Percentiles rank a stretch among this genome's conserved stretches.
These are phyloP conservation scores for Drosophila lacicola DNA, from an alignment of 2,888 invertebrate species.

Conservation along the genomic window DNA sequence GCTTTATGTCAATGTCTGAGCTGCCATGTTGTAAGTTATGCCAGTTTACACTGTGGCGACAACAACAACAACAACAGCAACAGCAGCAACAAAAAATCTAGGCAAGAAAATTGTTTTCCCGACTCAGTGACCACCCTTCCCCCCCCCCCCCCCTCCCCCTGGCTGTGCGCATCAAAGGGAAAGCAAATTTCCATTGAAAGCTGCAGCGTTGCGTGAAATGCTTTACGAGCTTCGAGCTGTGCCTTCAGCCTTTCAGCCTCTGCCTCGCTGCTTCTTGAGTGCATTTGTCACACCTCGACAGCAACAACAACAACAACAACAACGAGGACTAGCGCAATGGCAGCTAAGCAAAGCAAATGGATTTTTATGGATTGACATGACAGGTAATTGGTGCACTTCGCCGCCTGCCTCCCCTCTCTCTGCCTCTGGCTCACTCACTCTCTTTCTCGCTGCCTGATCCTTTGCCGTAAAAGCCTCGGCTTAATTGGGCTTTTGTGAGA, in stretches of 20 bases:
- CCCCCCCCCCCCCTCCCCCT: too few relatives aligned
- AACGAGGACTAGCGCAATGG: slow-evolving; percentile 12
- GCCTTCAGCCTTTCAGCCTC: slow-evolving; percentile 31
- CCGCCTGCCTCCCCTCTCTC: slow-evolving; percentile 13
- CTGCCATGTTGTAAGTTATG: slow-evolving; percentile 80
- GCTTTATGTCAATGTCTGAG: slow-evolving; percentile 79
- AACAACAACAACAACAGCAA: slow-evolving; percentile 3
- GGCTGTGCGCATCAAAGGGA: slow-evolving; percentile 57
- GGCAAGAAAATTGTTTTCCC: slow-evolving; percentile 77
- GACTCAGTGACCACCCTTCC: not conserved
- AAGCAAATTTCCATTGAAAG: slow-evolving; percentile 79
- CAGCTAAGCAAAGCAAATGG: slow-evolving; percentile 66
- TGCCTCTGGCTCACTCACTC: not conserved
- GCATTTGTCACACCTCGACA: slow-evolving; percentile 78
- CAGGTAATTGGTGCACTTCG: slow-evolving; percentile 75
- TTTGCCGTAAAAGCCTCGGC: slow-evolving; percentile 60
- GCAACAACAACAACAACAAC: slow-evolving; percentile 24
- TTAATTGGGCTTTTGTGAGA: slow-evolving; percentile 65
- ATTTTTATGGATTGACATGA: slow-evolving; percentile 79
- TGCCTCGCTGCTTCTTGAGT: slow-evolving; percentile 63
- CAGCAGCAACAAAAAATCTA: slow-evolving; percentile 36
- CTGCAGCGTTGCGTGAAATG: slow-evolving; percentile 81
- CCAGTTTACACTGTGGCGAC: slow-evolving; percentile 57
- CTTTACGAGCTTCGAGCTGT: slow-evolving; percentile 60
- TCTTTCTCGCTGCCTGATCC: slow-evolving; percentile 28